Base-by-base conservation (phyloP, 2,888 invertebrate species). In the Nomada ruficornis region DNA sequence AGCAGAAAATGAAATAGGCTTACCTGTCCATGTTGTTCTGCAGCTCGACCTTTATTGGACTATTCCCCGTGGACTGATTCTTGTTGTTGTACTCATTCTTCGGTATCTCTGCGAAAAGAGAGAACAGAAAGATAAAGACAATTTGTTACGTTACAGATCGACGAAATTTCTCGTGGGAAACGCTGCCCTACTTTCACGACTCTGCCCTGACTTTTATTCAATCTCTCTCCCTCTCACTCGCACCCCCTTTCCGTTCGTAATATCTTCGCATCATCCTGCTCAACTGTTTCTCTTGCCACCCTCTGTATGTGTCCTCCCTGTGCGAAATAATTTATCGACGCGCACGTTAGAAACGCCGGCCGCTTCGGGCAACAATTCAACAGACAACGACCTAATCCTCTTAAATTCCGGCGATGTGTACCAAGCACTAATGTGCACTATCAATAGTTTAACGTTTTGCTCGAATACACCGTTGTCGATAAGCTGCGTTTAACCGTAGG, bases 81-180 rank as follows among this genome's bases (percentile, higher is more conserved):
- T 94, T 94, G 89, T 93, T 93, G 89, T 97, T 98, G 95, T 98
- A 98, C 95, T 98, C 98, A 95, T 97, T 97, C 95, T 98, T 98
- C 94, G 97, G 97, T 94, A 97, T 97, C 95, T 97, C 98, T 98
- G 95, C 68, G 95, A 95, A 73, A 95, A 84, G 68, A 83, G 71
- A 79, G 60, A 67, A 62, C 69, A 65, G 50, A 73, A 69, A 68
- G 69, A 81, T 80, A 79, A 50, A 85, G 70, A 71, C 71, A 76
- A 79, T 80, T 75, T 77, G 82, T 82, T 68, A 2, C 62, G 67
- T 72, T 64, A 65, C 72, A 60, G 79, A 80, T 83, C 81, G 80
- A 71, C 65, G 77, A 83, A 86, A 87, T 87, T 87, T 83, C 87
- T 87, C 87, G 81, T 87, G 86, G 86, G 86, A 87, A 82, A 86